phyloP scores from a whole-genome alignment of 1,140 invertebrate genomes.

The Palaemon carinicauda region DNA sequence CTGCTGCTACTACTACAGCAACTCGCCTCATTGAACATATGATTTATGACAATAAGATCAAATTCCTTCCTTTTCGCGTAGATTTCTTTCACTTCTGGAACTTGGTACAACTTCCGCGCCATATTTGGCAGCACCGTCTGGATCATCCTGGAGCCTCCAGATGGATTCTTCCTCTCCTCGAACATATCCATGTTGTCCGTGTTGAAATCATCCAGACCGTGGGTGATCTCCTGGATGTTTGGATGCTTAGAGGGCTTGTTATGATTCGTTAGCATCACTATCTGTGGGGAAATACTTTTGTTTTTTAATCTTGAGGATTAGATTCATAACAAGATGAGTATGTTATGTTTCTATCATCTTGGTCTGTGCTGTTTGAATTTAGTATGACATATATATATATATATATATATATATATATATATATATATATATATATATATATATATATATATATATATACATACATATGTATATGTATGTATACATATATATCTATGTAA shows the following conservation, averaged over 20 bases:
- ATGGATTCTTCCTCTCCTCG: neutral
- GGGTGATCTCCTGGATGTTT: constrained; percentile 5
- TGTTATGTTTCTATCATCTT: too few relatives aligned
- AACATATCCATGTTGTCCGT: constrained; percentile 18
- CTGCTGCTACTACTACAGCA: neutral
- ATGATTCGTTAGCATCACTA: constrained; percentile 43
- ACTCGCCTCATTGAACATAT: constrained; percentile 42
- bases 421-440: too few relatives aligned
- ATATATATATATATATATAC: too few relatives aligned
- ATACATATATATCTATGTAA: too few relatives aligned
- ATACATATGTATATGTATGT: too few relatives aligned
- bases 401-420: too few relatives aligned
- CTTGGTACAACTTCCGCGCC: constrained; percentile 35
- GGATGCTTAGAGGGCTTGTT: constrained; percentile 6
- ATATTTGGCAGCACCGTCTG: neutral
- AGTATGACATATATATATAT: too few relatives aligned
- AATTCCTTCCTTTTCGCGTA: constrained; percentile 34
- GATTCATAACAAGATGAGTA: too few relatives aligned
- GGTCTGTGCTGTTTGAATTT: too few relatives aligned
- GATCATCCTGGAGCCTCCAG: neutral
- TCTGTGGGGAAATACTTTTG: neutral
- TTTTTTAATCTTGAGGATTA: too few relatives aligned
- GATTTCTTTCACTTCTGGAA: neutral
- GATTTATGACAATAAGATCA: constrained; percentile 4
- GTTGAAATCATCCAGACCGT: constrained; percentile 23